A percentile compares a stretch with the other conserved stretches of the same genome.
Conservation (phyloP, 1,140 invertebrate species). For the Leptopilina boulardi region DNA sequence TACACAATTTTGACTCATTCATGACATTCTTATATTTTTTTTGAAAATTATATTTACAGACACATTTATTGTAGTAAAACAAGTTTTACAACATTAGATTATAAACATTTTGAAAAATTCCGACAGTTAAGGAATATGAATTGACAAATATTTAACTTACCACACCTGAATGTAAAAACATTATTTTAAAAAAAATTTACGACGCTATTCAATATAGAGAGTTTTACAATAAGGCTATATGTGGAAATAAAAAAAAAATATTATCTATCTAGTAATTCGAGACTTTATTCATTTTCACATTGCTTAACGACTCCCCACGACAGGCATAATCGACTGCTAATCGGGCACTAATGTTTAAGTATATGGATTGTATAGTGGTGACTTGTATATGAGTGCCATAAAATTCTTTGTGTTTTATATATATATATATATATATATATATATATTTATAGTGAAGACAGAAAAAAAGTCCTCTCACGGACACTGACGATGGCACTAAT, state of each 20-base stretch:
- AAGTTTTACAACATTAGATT: too few relatives aligned
- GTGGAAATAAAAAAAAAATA: slow-evolving; percentile 46
- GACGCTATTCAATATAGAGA: neutral
- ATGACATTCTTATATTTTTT: too few relatives aligned
- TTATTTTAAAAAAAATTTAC: neutral
- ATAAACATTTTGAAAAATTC: neutral
- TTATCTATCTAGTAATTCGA: slow-evolving; percentile 42
- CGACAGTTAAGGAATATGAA: neutral
- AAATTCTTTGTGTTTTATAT: slow-evolving; percentile 49
- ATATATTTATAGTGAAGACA: slow-evolving; percentile 36
- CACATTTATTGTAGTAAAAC: too few relatives aligned
- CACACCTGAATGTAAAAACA: neutral
- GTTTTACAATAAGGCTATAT: slow-evolving; percentile 16
- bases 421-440: too few relatives aligned
- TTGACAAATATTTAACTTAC: slow-evolving; percentile 6
- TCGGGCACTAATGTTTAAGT: slow-evolving; percentile 44
- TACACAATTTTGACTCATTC: neutral
- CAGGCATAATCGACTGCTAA: slow-evolving; percentile 53
- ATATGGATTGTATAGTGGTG: neutral
- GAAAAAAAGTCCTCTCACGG: slow-evolving; percentile 15
- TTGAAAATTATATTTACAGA: too few relatives aligned
- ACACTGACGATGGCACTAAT: slow-evolving; percentile 42
- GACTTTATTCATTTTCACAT: slow-evolving; percentile 32
- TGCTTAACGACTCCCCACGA: slow-evolving; percentile 48
- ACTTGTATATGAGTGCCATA: slow-evolving; percentile 37